These are phyloP conservation scores for Apteryx owenii DNA, from an alignment of 2,113 vertebrate genomes.

Conservation along the genomic window DNA sequence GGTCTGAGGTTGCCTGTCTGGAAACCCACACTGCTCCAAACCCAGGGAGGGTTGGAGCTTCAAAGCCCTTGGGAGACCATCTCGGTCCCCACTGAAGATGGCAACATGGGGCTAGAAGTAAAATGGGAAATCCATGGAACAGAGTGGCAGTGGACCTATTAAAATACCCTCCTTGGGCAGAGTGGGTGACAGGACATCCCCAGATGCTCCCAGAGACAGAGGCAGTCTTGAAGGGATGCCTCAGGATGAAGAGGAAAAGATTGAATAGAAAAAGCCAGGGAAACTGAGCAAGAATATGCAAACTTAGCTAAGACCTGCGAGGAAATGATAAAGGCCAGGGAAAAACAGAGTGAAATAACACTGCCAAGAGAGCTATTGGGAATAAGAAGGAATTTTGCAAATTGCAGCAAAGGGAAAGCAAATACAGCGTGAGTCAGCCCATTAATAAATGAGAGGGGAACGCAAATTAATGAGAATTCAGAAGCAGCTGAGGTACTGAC, in stretches of 20 bases:
- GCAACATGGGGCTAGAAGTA: not conserved
- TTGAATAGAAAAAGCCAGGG: not conserved
- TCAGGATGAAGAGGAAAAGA: conserved; percentile 35
- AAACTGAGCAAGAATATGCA: conserved; percentile 46
- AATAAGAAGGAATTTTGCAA: conserved; percentile 69
- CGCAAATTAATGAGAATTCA: conserved; percentile 65
- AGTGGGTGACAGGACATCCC: not conserved
- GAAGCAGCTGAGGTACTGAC: conserved; percentile 58
- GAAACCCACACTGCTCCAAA: not conserved
- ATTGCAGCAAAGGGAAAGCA: conserved; percentile 66
- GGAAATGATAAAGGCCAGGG: conserved; percentile 60
- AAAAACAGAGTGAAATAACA: conserved; percentile 60
- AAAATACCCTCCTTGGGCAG: not conserved
- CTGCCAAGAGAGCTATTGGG: conserved; percentile 65
- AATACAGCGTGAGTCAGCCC: conserved; percentile 64
- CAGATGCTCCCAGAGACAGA: not conserved
- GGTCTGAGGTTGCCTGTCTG: not conserved
- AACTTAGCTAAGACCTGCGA: conserved; percentile 59
- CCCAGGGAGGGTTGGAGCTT: not conserved
- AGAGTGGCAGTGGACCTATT: not conserved
- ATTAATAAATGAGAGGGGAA: conserved; percentile 65
- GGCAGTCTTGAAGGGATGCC: not conserved
- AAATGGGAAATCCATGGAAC: not conserved
- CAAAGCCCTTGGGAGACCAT: not conserved
- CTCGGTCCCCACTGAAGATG: not conserved